These are phyloP conservation scores for Carterocephalus palaemon DNA, from an alignment of 2,888 invertebrate species.

Conservation along the genomic window DNA sequence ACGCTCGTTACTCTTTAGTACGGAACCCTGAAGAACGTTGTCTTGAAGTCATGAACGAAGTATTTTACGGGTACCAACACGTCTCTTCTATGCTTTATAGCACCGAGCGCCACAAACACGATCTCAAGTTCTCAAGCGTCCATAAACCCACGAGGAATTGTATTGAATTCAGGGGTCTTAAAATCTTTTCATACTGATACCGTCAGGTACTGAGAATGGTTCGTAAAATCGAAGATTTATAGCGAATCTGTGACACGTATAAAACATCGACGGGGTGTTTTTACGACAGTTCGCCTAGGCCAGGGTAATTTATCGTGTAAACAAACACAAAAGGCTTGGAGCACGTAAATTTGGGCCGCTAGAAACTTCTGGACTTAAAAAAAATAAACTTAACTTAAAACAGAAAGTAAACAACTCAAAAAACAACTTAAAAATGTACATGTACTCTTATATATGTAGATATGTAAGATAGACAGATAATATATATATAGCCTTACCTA, in stretches of 20 bases:
- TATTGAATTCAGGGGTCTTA: conserved; percentile 15
- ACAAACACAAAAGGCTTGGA: conserved; percentile 28
- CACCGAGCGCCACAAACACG: conserved; percentile 5
- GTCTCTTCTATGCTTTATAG: conserved; percentile 7
- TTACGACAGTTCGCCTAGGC: conserved; percentile 28
- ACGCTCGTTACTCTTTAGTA: too few relatives aligned
- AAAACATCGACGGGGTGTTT: conserved; percentile 27
- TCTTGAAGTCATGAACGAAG: too few relatives aligned
- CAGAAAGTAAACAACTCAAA: too few relatives aligned
- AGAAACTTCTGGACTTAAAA: too few relatives aligned
- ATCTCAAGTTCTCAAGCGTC: conserved; percentile 6
- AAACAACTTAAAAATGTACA: too few relatives aligned
- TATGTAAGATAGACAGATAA: too few relatives aligned
- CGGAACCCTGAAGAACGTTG: too few relatives aligned
- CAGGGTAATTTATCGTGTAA: conserved; percentile 28
- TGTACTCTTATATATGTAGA: too few relatives aligned
- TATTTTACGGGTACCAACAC: too few relatives aligned
- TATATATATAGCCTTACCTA: too few relatives aligned
- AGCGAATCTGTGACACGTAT: conserved; percentile 26
- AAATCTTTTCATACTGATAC: conserved; percentile 16
- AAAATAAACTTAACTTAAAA: too few relatives aligned
- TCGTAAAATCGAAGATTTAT: conserved; percentile 28
- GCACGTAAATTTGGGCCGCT: too few relatives aligned
- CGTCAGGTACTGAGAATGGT: conserved; percentile 18
- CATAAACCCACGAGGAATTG: conserved; percentile 11